phyloP scores from a whole-genome alignment of 2,888 invertebrate genomes.

The Xanthorhoe spadicearia region DNA sequence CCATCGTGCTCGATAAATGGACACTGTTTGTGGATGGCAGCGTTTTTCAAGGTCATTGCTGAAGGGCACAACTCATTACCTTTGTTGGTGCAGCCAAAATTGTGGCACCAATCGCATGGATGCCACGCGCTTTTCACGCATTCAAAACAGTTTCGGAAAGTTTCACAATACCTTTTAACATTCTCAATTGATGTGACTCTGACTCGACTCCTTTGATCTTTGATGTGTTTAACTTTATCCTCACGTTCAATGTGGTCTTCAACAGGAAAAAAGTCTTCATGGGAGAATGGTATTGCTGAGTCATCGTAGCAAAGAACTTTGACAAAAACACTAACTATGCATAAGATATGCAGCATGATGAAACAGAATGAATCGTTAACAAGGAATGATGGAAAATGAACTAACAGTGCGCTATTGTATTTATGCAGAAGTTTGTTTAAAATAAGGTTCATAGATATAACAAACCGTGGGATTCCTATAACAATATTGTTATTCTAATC shows the following conservation, averaged over 20 bases:
- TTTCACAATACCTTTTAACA: conserved; percentile 47
- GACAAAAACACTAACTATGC: not conserved
- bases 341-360: conserved; percentile 10
- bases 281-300: conserved; percentile 7
- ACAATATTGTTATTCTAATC: conserved; percentile 20
- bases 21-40: conserved; percentile 42
- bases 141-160: conserved; percentile 51
- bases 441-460: conserved; percentile 3
- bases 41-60: conserved; percentile 24
- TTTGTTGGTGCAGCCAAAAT: conserved; percentile 54
- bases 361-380: not conserved
- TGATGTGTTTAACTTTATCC: not conserved
- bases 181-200: not conserved
- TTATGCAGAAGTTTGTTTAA: conserved; percentile 11
- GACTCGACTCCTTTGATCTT: not conserved
- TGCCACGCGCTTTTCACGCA: conserved; percentile 51
- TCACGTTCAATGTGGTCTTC: not conserved
- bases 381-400: conserved; percentile 6
- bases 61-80: conserved; percentile 47
- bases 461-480: conserved; percentile 17
- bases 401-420: conserved; percentile 1
- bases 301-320: conserved; percentile 3
- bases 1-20: conserved; percentile 52
- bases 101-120: conserved; percentile 62
- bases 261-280: not conserved